phyloP scores from a whole-genome alignment of 1,140 invertebrate genomes.

The Diabrotica undecimpunctata region DNA sequence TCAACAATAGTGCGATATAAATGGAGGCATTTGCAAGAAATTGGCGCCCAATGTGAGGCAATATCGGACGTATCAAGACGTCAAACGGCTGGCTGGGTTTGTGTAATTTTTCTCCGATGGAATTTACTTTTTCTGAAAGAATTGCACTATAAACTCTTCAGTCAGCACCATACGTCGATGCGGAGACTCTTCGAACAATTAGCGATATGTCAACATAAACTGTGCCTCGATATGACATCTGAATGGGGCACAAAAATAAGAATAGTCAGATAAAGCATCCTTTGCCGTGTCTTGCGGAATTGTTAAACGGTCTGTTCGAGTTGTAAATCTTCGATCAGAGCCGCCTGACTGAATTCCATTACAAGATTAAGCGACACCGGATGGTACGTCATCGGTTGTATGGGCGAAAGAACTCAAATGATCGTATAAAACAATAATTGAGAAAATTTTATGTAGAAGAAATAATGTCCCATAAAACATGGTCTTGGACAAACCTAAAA shows the following conservation, averaged over 20 bases:
- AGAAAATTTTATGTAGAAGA: too few species aligned
- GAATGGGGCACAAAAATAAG: neutral
- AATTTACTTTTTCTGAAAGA: neutral
- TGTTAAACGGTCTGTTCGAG: conserved; percentile 1
- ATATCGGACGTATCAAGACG: too few species aligned
- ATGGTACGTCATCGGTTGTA: neutral
- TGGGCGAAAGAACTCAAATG: too few species aligned
- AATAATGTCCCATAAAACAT: too few species aligned
- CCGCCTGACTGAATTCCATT: conserved; percentile 1
- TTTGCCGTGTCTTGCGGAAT: neutral
- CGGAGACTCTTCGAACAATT: neutral
- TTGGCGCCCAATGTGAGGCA: too few species aligned
- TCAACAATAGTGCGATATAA: too few species aligned
- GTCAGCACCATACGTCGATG: neutral
- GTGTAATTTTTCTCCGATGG: too few species aligned
- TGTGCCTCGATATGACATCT: neutral
- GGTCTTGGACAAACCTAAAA: too few species aligned
- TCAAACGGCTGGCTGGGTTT: too few species aligned
- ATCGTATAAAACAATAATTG: too few species aligned
- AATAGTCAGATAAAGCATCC: conserved; percentile 1
- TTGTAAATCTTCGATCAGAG: neutral
- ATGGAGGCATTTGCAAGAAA: too few species aligned
- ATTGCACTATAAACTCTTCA: neutral
- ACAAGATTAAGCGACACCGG: neutral
- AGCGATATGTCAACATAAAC: conserved; percentile 2